Percentiles rank a stretch among this genome's conserved stretches.
Evolutionary conservation across 2,797 vertebrate species (phyloP).

Genomic region (Emydoidea blandingii): DNA sequence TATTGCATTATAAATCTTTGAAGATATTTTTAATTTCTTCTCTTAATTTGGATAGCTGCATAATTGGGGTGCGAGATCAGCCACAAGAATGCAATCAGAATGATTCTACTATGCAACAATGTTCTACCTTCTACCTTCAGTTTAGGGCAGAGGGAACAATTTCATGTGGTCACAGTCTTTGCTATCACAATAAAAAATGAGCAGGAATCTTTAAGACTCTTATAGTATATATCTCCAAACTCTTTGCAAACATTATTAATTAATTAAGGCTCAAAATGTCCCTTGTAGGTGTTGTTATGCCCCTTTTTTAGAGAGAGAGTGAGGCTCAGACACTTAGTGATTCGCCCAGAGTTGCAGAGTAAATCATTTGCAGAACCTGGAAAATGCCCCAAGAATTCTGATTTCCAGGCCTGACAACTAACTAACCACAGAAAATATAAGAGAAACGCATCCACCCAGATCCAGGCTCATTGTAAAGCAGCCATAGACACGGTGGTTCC

Average conservation of each 20-base stretch:
- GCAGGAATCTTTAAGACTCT: background rate
- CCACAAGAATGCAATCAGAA: slow-evolving; percentile 41
- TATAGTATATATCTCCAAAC: background rate
- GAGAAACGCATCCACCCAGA: background rate
- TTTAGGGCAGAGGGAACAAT: slow-evolving; percentile 17
- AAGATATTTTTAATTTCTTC: slow-evolving; percentile 45
- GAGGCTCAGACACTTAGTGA: background rate
- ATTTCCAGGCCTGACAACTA: background rate
- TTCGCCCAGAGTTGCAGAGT: background rate
- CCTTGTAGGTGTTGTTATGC: background rate
- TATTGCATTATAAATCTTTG: slow-evolving; percentile 44
- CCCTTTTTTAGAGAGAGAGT: background rate
- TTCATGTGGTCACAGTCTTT: background rate
- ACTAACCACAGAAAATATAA: background rate
- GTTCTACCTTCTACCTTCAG: slow-evolving; percentile 6
- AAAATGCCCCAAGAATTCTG: background rate
- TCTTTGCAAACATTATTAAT: background rate
- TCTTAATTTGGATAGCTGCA: slow-evolving; percentile 36
- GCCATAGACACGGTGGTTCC: background rate
- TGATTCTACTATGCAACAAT: background rate
- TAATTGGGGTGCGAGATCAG: slow-evolving; percentile 60
- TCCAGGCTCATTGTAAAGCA: background rate
- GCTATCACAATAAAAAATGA: slow-evolving; percentile 17
- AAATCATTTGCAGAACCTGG: background rate
- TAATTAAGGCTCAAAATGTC: background rate